Evolutionary conservation across 2,797 vertebrate species (phyloP).

Genomic region (Tokudaia muenninki): DNA sequence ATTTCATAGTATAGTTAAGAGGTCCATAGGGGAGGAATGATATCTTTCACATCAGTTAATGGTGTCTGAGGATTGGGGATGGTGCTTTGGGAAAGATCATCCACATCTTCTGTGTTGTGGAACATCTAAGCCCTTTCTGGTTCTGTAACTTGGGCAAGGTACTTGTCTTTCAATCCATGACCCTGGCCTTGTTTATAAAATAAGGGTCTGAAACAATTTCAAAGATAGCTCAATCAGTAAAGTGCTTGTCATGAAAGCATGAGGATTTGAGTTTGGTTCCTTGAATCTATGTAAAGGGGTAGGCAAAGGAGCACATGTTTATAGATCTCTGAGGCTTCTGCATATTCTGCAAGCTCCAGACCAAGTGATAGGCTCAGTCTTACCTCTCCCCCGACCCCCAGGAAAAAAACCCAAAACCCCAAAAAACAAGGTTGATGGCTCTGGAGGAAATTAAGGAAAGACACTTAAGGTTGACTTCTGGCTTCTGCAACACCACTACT

Average conservation of each 20-base stretch:
- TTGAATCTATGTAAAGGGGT: neutral
- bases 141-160: neutral
- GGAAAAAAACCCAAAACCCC: neutral
- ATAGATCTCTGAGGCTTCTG: neutral
- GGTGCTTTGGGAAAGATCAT: neutral
- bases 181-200: slow-evolving; percentile 14
- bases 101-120: neutral
- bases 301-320: neutral
- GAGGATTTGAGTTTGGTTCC: neutral
- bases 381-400: too few species aligned
- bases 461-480: neutral
- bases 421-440: neutral
- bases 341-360: neutral
- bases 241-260: neutral
- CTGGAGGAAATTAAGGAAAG: neutral
- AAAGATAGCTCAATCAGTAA: neutral
- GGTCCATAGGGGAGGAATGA: neutral
- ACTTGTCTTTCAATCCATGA: neutral
- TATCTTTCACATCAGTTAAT: neutral
- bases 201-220: neutral
- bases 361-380: neutral
- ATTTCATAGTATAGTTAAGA: slow-evolving; percentile 10
- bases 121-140: neutral
- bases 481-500: neutral
- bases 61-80: neutral